Base-by-base conservation (phyloP, 2,888 invertebrate species). In the Rhingia campestris region DNA sequence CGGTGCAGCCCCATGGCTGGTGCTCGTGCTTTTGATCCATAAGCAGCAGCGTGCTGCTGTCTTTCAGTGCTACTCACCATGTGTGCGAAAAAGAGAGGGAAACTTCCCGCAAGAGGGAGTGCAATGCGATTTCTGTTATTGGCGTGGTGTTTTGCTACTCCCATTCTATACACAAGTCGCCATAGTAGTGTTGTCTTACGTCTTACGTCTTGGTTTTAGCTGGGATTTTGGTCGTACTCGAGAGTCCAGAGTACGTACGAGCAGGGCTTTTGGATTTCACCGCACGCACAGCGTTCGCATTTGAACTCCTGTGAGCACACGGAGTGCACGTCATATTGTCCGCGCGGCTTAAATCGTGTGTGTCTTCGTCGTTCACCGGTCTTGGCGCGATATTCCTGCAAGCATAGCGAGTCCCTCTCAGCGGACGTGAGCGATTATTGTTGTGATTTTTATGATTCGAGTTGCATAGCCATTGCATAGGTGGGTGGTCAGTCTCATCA, bases 131-230 rank as follows among this genome's bases (percentile, higher is more conserved):
- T 84, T 84, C 61, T 84, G 70, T 84, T 84, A 84, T 84, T 84
- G 80, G 80, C 75, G 80, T 84, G 80, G 70, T 84, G 84, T 84
- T 80, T 84, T 84, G 84, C 84, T 84, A 84, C 84, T 79, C 84
- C 84, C 84, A 84, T 84, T 84, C 84, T 84, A 84, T 75, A 84
- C 84, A 84, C 61, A 80, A 79, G 56, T 67, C 58, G 64, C 54
- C 54, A 56, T 64, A 63, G 59, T 53, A 14, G 56, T 41, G 63
- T 61, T 59, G 54, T 49, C 56, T 49, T 73, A 22, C 61, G 51
- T 45, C 43, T 39, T 22, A 30, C 70, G 22, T 22, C 2, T 22
- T 22, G 22, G 22, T 22, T 22, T 22, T 22, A 22, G 22, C 2
- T 22, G 1, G 1, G 22, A 22, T 22, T 22, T 22, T 22, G 22